phyloP scores from a whole-genome alignment of 2,113 vertebrate genomes.

The Macrotis lagotis region DNA sequence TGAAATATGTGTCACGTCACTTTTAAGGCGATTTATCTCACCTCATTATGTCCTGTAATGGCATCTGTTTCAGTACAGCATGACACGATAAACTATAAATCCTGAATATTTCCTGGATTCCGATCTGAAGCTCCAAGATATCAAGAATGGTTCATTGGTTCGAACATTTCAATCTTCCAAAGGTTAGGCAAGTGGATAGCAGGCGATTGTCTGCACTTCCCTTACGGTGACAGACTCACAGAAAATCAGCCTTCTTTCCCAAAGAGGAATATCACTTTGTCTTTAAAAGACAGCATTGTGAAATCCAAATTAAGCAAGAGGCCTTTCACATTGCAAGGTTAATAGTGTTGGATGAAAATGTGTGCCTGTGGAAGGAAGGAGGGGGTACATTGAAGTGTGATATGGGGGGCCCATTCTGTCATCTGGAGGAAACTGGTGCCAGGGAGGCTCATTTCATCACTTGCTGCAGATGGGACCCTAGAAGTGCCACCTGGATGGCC shows the following conservation, averaged over 20 bases:
- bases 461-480: constrained; percentile 68
- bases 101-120: constrained; percentile 73
- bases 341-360: constrained; percentile 45
- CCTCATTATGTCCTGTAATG: constrained; percentile 61
- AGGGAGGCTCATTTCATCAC: constrained; percentile 59
- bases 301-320: constrained; percentile 52
- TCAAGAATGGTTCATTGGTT: constrained; percentile 70
- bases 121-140: constrained; percentile 70
- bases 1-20: constrained; percentile 61
- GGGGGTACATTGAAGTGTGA: not conserved
- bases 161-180: constrained; percentile 64
- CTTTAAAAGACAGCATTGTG: constrained; percentile 15
- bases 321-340: constrained; percentile 46
- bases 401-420: not conserved
- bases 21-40: constrained; percentile 71
- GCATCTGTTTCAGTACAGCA: constrained; percentile 68
- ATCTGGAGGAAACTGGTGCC: constrained; percentile 43
- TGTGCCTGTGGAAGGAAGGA: not conserved
- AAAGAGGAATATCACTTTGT: constrained; percentile 3
- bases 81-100: constrained; percentile 70
- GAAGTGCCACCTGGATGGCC: constrained; percentile 66
- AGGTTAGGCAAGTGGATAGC: constrained; percentile 37
- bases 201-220: not conserved
- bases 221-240: constrained; percentile 8
- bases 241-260: not conserved